Conservation (phyloP, 2,888 invertebrate species). For the Agrochola macilenta region DNA sequence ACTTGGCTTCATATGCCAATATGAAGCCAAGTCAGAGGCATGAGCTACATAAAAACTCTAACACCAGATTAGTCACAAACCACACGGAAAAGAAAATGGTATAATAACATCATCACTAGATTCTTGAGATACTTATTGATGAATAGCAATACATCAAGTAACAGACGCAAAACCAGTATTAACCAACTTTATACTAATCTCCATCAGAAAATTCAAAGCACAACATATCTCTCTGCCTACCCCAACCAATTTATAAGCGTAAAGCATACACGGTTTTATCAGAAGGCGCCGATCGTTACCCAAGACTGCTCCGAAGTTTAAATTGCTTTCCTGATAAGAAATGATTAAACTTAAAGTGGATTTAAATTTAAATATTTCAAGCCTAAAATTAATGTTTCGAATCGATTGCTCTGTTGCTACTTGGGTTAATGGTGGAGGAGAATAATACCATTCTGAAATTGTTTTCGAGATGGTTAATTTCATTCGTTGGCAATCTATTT, state of each 20-base stretch:
- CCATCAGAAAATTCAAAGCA: not conserved
- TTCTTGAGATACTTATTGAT: too few relatives aligned
- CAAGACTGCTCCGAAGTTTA: conserved; percentile 52
- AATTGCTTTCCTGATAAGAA: conserved; percentile 60
- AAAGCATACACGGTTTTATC: conserved; percentile 56
- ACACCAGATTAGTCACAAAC: too few relatives aligned
- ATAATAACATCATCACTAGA: not conserved
- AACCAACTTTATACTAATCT: too few relatives aligned
- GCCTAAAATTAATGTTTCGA: conserved; percentile 45
- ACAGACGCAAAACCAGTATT: not conserved
- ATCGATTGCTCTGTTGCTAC: conserved; percentile 33
- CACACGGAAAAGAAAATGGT: too few relatives aligned
- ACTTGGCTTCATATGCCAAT: too few relatives aligned
- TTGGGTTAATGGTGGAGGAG: not conserved
- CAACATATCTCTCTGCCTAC: conserved; percentile 1
- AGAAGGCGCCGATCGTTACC: conserved; percentile 49
- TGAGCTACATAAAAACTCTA: too few relatives aligned
- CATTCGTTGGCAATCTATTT: too few relatives aligned
- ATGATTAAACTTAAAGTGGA: conserved; percentile 54
- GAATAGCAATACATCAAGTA: not conserved
- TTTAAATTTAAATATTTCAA: conserved; percentile 57
- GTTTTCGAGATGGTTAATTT: not conserved
- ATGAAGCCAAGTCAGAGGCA: too few relatives aligned
- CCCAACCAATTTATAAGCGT: conserved; percentile 42
- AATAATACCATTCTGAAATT: not conserved